Conservation (phyloP, 2,113 vertebrate species). For the Dascyllus trimaculatus region DNA sequence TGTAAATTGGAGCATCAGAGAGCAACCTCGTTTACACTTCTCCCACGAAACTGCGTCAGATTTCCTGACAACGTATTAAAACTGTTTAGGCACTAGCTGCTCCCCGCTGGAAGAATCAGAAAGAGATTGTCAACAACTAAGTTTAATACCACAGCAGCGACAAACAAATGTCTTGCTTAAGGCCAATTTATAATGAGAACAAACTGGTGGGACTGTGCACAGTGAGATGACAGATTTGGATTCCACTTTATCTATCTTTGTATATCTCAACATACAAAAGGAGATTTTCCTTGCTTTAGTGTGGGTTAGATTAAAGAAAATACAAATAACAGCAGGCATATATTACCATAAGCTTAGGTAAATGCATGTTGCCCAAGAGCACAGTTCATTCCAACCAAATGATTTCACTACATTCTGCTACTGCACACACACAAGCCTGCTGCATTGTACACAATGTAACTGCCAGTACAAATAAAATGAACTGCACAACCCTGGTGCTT, state of each 20-base stretch:
- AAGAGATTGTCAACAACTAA: too few species aligned
- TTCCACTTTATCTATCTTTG: background rate
- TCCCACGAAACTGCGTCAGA: too few species aligned
- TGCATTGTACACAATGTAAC: background rate
- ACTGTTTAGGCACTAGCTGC: too few species aligned
- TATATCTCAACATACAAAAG: background rate
- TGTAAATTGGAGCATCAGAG: too few species aligned
- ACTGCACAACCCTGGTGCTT: background rate
- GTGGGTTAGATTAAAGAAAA: background rate
- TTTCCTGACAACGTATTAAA: background rate
- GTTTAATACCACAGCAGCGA: background rate
- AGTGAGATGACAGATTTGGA: background rate
- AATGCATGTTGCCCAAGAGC: background rate
- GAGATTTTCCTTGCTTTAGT: too few species aligned
- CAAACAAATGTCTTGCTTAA: slow-evolving; percentile 27
- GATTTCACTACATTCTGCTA: background rate
- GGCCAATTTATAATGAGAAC: slow-evolving; percentile 40
- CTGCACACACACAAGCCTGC: background rate
- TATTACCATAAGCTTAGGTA: background rate
- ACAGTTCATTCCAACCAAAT: slow-evolving; percentile 2
- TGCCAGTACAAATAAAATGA: background rate
- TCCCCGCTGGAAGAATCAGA: too few species aligned
- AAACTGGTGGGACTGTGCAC: background rate
- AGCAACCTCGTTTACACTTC: too few species aligned
- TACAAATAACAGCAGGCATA: background rate